phyloP scores from a whole-genome alignment of 2,888 invertebrate genomes.

The Anaspis maculata region DNA sequence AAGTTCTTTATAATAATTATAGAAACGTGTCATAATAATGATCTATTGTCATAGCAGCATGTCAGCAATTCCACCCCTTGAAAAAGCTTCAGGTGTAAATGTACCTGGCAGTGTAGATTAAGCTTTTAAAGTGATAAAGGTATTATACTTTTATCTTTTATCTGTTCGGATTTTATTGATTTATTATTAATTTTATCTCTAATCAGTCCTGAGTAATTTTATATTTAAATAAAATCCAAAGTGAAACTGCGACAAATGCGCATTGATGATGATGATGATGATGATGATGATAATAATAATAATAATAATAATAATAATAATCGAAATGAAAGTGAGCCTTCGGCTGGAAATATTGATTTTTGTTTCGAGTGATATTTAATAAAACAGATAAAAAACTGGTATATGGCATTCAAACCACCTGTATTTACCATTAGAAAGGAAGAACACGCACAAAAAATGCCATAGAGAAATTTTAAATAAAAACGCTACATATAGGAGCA shows the following conservation, averaged over 20 bases:
- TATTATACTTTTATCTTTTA: constrained; percentile 22
- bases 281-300: constrained; percentile 22
- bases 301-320: constrained; percentile 17
- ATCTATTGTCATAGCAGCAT: no score
- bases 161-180: constrained; percentile 32
- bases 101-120: no score
- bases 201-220: constrained; percentile 29
- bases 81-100: no score
- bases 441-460: constrained; percentile 16
- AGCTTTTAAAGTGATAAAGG: constrained; percentile 16
- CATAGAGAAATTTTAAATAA: constrained; percentile 27
- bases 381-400: constrained; percentile 20
- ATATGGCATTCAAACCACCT: constrained; percentile 21
- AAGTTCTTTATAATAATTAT: no score
- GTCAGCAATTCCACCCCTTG: no score
- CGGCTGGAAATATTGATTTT: constrained; percentile 16
- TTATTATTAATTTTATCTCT: constrained; percentile 32
- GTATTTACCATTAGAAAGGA: constrained; percentile 24
- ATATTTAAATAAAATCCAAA: constrained; percentile 30
- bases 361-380: constrained; percentile 24
- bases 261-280: constrained; percentile 20
- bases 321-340: constrained; percentile 21
- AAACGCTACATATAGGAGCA: constrained; percentile 23
- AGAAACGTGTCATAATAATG: no score
- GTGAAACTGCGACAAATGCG: constrained; percentile 24